Base-by-base conservation (phyloP, 2,113 vertebrate genomes). In the Fregetta grallaria region DNA sequence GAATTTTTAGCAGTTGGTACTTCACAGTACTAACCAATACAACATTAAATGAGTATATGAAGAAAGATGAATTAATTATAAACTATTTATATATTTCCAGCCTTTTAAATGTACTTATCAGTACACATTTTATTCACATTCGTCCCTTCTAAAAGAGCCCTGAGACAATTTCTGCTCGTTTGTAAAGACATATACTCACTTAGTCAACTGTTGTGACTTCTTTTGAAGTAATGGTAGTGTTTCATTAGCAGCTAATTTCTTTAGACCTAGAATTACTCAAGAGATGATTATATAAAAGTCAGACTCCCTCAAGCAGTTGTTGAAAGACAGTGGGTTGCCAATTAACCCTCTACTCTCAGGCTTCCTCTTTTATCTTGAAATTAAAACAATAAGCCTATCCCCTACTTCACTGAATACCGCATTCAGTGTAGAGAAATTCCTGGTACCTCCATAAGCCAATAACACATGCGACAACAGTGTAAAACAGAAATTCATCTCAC, bases 201-300 rank as follows among this genome's bases (percentile, higher is more conserved):
- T 63, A 93, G 40, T 94, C 68, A 92, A 76, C 66, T 78, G 29
- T 78, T 94, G 66, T 92, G 34, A 82, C 76, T 91, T 78, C 66
- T 91, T 96, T 90, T 76, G 89, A 94, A 91, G 59, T 84, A 92
- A 88, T 47, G 20, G 29, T 74, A 90, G n/a, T 59, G 58, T 92
- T 96, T 96, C 68, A 84, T 95, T 97, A 96, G 17, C 65, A 76
- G 32, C 42, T 96, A 81, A 94, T 95, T 90, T 96, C 38, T 92
- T 92, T 78, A 88, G 61, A 86, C 36, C 45, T 94, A 84, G 50
- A 96, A 86, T 86, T 92, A 90, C 47, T 85, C 44, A 75, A 66
- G 29, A 87, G 65, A 73, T 77, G 26, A 85, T 82, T 92, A 76
- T 17, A 34, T 86, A 88, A 66, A 92, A 74, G 10, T 66, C 40